Evolutionary conservation across 2,113 vertebrate species (phyloP).

Genomic region (Menidia beryllina): DNA sequence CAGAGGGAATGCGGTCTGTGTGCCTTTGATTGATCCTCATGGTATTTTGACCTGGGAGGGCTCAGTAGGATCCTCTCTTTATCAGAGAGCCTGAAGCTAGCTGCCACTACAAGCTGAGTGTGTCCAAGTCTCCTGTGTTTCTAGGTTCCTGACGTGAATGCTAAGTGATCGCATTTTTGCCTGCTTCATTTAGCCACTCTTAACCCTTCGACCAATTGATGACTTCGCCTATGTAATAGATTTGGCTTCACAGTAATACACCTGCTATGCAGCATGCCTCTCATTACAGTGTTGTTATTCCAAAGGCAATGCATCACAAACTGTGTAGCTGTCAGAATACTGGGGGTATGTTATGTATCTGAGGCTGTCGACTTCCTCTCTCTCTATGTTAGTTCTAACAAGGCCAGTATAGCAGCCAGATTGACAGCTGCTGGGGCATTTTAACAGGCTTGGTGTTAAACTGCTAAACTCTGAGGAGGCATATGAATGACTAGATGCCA

Average conservation of each 20-base stretch:
- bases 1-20: slow-evolving; percentile 42
- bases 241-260: slow-evolving; percentile 42
- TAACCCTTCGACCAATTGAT: slow-evolving; percentile 70
- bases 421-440: slow-evolving; percentile 76
- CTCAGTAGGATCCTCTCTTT: slow-evolving; percentile 64
- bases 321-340: slow-evolving; percentile 45
- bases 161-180: slow-evolving; percentile 58
- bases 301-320: slow-evolving; percentile 19
- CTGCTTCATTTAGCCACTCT: slow-evolving; percentile 63
- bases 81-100: slow-evolving; percentile 61
- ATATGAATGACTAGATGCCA: slow-evolving; percentile 73
- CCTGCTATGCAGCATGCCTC: slow-evolving; percentile 26
- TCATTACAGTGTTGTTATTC: slow-evolving; percentile 48
- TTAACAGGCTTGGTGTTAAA: slow-evolving; percentile 74
- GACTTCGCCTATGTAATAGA: slow-evolving; percentile 55
- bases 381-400: slow-evolving; percentile 63
- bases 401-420: slow-evolving; percentile 70
- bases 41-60: slow-evolving; percentile 63
- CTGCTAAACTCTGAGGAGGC: slow-evolving; percentile 72
- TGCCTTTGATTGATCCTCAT: slow-evolving; percentile 67
- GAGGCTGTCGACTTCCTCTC: slow-evolving; percentile 46
- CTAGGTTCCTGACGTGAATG: slow-evolving; percentile 65
- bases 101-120: slow-evolving; percentile 47
- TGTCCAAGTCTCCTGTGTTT: slow-evolving; percentile 59
- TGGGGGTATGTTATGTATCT: slow-evolving; percentile 54